A percentile compares a stretch with the other conserved stretches of the same genome.
Evolutionary conservation across 2,888 invertebrate species (phyloP).

Genomic region (Folsomia candida): DNA sequence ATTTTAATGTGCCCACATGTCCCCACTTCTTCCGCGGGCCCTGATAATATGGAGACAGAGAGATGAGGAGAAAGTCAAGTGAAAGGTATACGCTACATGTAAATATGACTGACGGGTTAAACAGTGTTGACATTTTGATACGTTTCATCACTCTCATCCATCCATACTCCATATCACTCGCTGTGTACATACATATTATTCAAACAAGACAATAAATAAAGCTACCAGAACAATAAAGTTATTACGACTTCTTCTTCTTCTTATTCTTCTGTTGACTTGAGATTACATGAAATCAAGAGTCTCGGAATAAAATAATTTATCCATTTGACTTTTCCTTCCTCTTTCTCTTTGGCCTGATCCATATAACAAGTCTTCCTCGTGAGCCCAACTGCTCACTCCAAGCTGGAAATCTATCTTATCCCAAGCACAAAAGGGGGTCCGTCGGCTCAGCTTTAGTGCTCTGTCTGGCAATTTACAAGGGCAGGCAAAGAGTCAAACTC

Average conservation of each 20-base stretch:
- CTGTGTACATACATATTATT: too few species aligned
- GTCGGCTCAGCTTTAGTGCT: not conserved
- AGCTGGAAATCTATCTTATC: too few species aligned
- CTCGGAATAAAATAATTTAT: conserved; percentile 16
- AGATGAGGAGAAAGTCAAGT: too few species aligned
- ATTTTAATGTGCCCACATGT: too few species aligned
- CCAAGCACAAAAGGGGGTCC: not conserved
- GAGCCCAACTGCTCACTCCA: too few species aligned
- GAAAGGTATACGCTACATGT: too few species aligned
- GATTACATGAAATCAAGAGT: conserved; percentile 17
- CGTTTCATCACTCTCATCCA: not conserved
- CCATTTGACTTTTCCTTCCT: conserved; percentile 14
- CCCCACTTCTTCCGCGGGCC: too few species aligned
- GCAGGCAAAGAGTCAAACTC: too few species aligned
- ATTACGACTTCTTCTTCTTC: conserved; percentile 18
- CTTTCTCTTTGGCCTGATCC: not conserved
- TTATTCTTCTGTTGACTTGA: conserved; percentile 12
- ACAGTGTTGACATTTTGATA: not conserved
- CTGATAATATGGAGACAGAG: too few species aligned
- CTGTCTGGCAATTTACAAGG: not conserved
- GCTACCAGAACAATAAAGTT: conserved; percentile 15
- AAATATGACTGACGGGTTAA: too few species aligned
- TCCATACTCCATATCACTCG: not conserved
- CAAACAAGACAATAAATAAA: too few species aligned
- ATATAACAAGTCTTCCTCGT: not conserved